A percentile compares a stretch with the other conserved stretches of the same genome.
These are phyloP conservation scores for Argyra leucocephala DNA, from an alignment of 2,888 invertebrate species.

Conservation along the genomic window DNA sequence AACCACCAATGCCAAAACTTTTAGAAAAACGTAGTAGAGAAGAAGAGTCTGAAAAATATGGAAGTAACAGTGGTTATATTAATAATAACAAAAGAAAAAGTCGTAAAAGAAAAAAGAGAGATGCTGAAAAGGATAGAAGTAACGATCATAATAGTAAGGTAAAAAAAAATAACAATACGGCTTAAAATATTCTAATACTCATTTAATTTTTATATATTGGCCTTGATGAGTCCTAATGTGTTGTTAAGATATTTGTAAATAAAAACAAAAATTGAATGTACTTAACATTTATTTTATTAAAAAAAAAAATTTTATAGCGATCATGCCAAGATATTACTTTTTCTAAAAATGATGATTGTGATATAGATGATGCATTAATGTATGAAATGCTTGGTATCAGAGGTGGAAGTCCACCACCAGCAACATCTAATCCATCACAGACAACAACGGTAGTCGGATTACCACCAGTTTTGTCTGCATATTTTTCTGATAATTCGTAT, in stretches of 20 bases:
- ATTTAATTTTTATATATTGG: neutral
- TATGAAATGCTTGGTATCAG: slow-evolving; percentile 72
- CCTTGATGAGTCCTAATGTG: no score
- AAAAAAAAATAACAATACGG: neutral
- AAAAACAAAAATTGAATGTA: slow-evolving; percentile 23
- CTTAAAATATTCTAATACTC: neutral
- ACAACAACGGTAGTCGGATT: slow-evolving; percentile 32
- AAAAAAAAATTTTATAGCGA: neutral
- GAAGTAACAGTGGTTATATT: slow-evolving; percentile 17
- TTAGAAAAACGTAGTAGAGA: slow-evolving; percentile 49
- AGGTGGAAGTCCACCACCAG: slow-evolving; percentile 58
- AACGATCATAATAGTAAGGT: slow-evolving; percentile 29
- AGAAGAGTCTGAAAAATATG: slow-evolving; percentile 48
- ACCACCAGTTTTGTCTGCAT: slow-evolving; percentile 36
- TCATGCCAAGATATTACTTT: slow-evolving; percentile 35
- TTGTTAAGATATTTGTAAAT: slow-evolving; percentile 18
- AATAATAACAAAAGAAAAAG: slow-evolving; percentile 30
- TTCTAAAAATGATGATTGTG: slow-evolving; percentile 45
- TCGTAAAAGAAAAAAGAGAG: slow-evolving; percentile 37
- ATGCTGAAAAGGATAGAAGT: slow-evolving; percentile 36
- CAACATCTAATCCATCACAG: slow-evolving; percentile 24
- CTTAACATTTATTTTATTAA: neutral
- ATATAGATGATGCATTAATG: slow-evolving; percentile 55
- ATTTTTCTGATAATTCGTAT: slow-evolving; percentile 50
- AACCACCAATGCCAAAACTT: slow-evolving; percentile 36